Evolutionary conservation across 1,140 invertebrate genomes (phyloP).

Genomic region (Zophobas morio): DNA sequence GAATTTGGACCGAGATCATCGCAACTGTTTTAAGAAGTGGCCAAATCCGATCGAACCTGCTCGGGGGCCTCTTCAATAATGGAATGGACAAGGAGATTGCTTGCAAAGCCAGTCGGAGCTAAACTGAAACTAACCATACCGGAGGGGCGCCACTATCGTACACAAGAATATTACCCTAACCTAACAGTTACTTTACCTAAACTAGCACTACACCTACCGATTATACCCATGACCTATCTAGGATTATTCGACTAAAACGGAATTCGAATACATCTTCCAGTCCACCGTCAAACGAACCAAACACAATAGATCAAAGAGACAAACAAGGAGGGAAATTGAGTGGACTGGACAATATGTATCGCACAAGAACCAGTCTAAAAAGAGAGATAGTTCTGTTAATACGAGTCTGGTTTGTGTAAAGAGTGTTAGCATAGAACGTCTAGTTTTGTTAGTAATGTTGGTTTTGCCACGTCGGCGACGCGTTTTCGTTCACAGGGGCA

Average conservation of each 20-base stretch:
- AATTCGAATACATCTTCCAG: slow-evolving; percentile 33
- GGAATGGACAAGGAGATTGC: slow-evolving; percentile 49
- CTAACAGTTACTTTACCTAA: slow-evolving; percentile 53
- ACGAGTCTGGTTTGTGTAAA: slow-evolving; percentile 26
- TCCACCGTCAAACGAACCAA: slow-evolving; percentile 19
- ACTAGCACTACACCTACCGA: slow-evolving; percentile 53
- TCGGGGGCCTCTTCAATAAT: slow-evolving; percentile 38
- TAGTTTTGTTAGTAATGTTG: slow-evolving; percentile 31
- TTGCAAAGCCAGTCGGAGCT: slow-evolving; percentile 47
- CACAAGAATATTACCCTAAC: slow-evolving; percentile 52
- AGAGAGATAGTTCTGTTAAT: slow-evolving; percentile 35
- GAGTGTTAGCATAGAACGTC: slow-evolving; percentile 34
- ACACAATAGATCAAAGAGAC: slow-evolving; percentile 13
- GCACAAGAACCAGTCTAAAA: slow-evolving; percentile 34
- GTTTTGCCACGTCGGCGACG: slow-evolving; percentile 22
- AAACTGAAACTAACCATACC: slow-evolving; percentile 51
- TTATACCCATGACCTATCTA: slow-evolving; percentile 53
- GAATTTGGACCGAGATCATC: slow-evolving; percentile 47
- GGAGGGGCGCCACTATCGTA: slow-evolving; percentile 53
- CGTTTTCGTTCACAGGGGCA: slow-evolving; percentile 82
- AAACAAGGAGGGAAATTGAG: neutral
- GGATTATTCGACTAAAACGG: slow-evolving; percentile 40
- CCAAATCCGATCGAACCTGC: slow-evolving; percentile 26
- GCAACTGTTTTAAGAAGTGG: slow-evolving; percentile 23
- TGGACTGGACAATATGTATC: slow-evolving; percentile 24